Base-by-base conservation (phyloP, 2,888 invertebrate species). In the Drepanosiphum platanoidis region DNA sequence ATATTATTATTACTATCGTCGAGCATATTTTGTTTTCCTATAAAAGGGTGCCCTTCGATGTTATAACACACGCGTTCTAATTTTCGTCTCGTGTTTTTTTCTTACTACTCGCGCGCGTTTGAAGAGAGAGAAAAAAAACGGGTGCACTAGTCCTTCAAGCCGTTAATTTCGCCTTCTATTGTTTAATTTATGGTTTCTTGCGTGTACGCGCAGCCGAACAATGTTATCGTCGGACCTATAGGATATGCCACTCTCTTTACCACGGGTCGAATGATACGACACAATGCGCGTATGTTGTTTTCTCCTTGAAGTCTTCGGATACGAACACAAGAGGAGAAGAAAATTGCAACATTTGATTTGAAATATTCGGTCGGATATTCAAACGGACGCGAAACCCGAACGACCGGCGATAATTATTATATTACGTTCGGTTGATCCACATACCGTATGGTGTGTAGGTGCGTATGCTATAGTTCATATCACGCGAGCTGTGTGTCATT, bases 121-220 rank as follows among this genome's bases (percentile, higher is more conserved):
- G 15, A 32, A n/a, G n/a, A n/a, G n/a, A n/a, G n/a, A n/a, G n/a
- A n/a, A n/a, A n/a, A n/a, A n/a, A 79, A 79, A 79, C 68, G 68
- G 68, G 32, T 27, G 52, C 74, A 74, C 52, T 61, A 75, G 81
- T 81, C 81, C 81, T 81, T 81, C 81, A 15, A 27, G 27, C 1
- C n/a, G 30, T 58, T 39, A 30, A 71, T 81, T 71, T 81, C 22
- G 81, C n/a, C 36, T 71, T 61, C 71, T 58, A 81, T 81, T 71
- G 81, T 81, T 80, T 70, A 58, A 70, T 70, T 80, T 52, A 36
- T 22, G 58, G 80, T 70, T 52, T 80, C n/a, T 70, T 46, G 80
- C 36, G 34, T n/a, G n/a, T 36, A 36, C 30, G 3, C 7, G 18
- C 30, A 66, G 66, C 9, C 42, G 46, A 58, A 80, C 80, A 80